Evolutionary conservation across 1,140 invertebrate genomes (phyloP).

Genomic region (Lanistes nyassanus): DNA sequence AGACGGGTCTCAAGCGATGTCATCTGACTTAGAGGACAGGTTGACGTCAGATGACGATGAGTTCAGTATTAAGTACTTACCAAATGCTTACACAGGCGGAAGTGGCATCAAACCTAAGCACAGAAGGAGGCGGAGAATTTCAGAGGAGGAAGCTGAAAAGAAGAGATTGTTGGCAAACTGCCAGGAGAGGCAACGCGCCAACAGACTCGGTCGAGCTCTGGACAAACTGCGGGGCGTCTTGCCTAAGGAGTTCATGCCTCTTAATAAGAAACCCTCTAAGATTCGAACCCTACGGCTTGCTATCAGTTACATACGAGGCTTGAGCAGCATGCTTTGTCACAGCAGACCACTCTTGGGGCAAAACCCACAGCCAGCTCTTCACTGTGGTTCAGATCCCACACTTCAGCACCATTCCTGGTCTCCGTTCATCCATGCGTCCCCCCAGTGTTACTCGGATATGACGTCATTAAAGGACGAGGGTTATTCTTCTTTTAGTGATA

Average conservation of each 20-base stretch:
- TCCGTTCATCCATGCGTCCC: too few species aligned
- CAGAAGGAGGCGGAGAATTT: neutral
- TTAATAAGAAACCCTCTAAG: slow-evolving; percentile 93
- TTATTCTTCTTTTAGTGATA: too few species aligned
- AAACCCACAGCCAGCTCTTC: too few species aligned
- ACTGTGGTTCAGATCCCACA: too few species aligned
- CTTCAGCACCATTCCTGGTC: too few species aligned
- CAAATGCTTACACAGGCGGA: too few species aligned
- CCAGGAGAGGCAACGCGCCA: slow-evolving; percentile 88
- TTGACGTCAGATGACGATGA: neutral
- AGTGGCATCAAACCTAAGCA: neutral
- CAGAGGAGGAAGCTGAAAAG: slow-evolving; percentile 38
- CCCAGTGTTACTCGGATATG: too few species aligned
- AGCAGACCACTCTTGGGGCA: too few species aligned
- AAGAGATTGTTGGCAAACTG: slow-evolving; percentile 42
- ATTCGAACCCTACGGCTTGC: slow-evolving; percentile 95
- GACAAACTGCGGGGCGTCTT: slow-evolving; percentile 74
- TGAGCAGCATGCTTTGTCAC: slow-evolving; percentile 83
- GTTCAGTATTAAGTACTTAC: neutral
- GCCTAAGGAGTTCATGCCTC: slow-evolving; percentile 94
- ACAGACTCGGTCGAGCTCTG: slow-evolving; percentile 96
- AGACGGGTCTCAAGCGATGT: neutral
- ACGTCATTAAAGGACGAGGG: too few species aligned
- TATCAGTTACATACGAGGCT: slow-evolving; percentile 96
- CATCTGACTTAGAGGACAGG: neutral